Base-by-base conservation (phyloP, 2,888 invertebrate species). In the Synergus japonicus region DNA sequence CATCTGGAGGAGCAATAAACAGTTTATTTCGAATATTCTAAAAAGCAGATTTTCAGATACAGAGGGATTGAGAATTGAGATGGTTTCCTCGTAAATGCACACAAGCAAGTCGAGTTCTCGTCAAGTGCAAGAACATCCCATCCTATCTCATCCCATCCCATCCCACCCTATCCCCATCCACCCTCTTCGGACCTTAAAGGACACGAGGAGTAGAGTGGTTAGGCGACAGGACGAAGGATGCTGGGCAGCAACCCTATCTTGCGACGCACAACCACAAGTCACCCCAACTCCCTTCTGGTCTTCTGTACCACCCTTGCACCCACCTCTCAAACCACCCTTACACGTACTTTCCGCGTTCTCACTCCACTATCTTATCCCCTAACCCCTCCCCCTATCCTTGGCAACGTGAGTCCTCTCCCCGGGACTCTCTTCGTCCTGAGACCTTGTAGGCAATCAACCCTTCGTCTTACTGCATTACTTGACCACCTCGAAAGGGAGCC, bases 251-350 rank as follows among this genome's bases (percentile, higher is more conserved):
- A 91, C 90, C 90, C 91, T 91, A 90, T 91, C 91, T 90, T 88
- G 88, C 88, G 87, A 89, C 89, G 89, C 89, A 89, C 90, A 90
- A 90, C 92, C 91, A 89, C 91, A 91, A 91, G 90, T 91, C 90
- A 90, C 87, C 88, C 86, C 83, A 84, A 82, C 79, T 84, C 82
- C 60, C 81, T 78, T 64, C 77, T 54, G 79, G 73, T 66, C 76
- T 88, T 83, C 85, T 83, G n/a, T 81, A 76, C 85, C 79, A 81
- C 82, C 85, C 86, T 83, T 82, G 85, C 83, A 84, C 82, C 83
- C 83, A 76, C 83, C 80, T 86, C 88, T 85, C 87, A 84, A 86
- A 83, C 84, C 84, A 82, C 82, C 86, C 86, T 84, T 83, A 83
- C 85, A 82, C 83, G 86, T 86, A 85, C 86, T 86, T 85, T 83